Percentiles rank a stretch among this genome's conserved stretches.
Conservation (phyloP, 2,797 vertebrate genomes). For the Thunnus albacares region DNA sequence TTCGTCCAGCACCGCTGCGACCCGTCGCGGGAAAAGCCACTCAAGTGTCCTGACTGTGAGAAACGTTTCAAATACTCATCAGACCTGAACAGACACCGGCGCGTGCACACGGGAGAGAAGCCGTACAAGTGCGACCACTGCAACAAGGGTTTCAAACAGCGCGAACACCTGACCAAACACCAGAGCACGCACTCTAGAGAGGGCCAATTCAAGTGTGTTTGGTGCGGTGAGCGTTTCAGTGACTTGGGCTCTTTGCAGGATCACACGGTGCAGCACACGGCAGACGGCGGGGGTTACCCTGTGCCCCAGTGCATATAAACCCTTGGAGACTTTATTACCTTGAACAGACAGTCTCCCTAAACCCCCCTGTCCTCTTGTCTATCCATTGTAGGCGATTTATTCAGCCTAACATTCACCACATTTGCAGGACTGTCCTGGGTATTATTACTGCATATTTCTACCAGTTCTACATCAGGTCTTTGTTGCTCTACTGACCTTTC, state of each 20-base stretch:
- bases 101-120: constrained; percentile 97
- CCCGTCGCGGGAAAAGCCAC: constrained; percentile 94
- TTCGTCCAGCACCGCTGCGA: constrained; percentile 98
- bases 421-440: constrained; percentile 33
- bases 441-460: constrained; percentile 29
- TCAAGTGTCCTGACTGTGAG: constrained; percentile 97
- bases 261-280: constrained; percentile 96
- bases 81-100: constrained; percentile 95
- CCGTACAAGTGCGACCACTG: constrained; percentile 97
- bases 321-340: background rate
- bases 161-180: constrained; percentile 97
- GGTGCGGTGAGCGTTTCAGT: constrained; percentile 97
- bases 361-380: constrained; percentile 27
- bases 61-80: constrained; percentile 98
- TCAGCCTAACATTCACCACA: constrained; percentile 23
- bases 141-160: constrained; percentile 98
- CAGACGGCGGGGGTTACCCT: constrained; percentile 91
- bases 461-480: constrained; percentile 18
- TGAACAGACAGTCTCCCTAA: constrained; percentile 18
- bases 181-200: constrained; percentile 95
- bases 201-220: constrained; percentile 98
- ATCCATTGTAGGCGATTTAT: constrained; percentile 12
- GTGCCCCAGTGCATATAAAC: constrained; percentile 92
- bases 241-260: constrained; percentile 96
- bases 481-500: constrained; percentile 30